phyloP scores from a whole-genome alignment of 2,888 invertebrate species.

The Eristalis arbustorum region DNA sequence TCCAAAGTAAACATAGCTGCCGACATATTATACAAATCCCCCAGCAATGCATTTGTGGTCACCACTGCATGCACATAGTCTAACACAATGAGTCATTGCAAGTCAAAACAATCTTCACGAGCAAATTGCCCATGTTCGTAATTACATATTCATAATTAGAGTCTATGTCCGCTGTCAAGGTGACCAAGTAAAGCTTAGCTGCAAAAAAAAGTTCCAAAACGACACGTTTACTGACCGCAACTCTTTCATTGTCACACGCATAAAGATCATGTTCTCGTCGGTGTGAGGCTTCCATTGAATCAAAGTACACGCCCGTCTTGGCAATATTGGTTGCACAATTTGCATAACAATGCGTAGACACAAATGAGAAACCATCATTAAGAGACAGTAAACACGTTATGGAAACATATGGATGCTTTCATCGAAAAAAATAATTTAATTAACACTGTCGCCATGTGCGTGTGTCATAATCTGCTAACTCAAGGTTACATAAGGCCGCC shows the following conservation, averaged over 20 bases:
- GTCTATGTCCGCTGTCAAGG: not conserved
- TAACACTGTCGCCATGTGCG: not conserved
- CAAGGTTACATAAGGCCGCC: slow-evolving; percentile 15
- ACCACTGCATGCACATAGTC: not conserved
- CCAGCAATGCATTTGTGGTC: not conserved
- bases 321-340: slow-evolving; percentile 15
- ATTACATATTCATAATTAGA: not conserved
- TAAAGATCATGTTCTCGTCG: not conserved
- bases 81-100: not conserved
- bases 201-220: not conserved
- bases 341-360: slow-evolving; percentile 10
- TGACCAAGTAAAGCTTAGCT: not conserved
- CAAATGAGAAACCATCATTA: not conserved
- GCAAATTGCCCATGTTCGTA: not conserved
- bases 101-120: not conserved
- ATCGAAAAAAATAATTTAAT: slow-evolving; percentile 16
- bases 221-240: not conserved
- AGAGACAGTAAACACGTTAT: not conserved
- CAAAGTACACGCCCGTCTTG: not conserved
- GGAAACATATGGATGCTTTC: not conserved
- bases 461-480: not conserved
- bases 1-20: too few species aligned
- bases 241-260: slow-evolving; percentile 2
- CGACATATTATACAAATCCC: not conserved
- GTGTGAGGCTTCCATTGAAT: not conserved